phyloP scores from a whole-genome alignment of 2,888 invertebrate genomes.

The Omphaloscelis lunosa region DNA sequence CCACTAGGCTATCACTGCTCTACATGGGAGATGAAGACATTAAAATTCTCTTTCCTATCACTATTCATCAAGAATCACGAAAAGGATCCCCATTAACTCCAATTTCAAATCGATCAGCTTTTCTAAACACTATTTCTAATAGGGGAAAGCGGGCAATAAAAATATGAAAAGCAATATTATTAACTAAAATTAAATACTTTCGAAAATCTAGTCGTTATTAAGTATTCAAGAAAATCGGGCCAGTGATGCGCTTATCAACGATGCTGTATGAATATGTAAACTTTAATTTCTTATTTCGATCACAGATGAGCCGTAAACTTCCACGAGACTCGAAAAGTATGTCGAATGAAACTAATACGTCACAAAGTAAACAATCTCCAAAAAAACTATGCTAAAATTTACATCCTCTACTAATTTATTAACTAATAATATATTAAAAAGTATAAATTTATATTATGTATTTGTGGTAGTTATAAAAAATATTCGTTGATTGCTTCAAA shows the following conservation, averaged over 20 bases:
- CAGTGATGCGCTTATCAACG: slow-evolving; percentile 49
- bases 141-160: slow-evolving; percentile 63
- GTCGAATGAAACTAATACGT: slow-evolving; percentile 50
- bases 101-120: slow-evolving; percentile 31
- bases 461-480: slow-evolving; percentile 27
- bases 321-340: slow-evolving; percentile 30
- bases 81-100: slow-evolving; percentile 40
- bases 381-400: slow-evolving; percentile 64
- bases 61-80: slow-evolving; percentile 12
- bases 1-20: too few species aligned
- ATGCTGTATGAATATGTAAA: slow-evolving; percentile 53
- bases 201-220: slow-evolving; percentile 54
- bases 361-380: slow-evolving; percentile 29
- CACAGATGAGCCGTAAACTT: slow-evolving; percentile 43
- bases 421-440: slow-evolving; percentile 42
- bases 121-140: slow-evolving; percentile 50
- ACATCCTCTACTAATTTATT: slow-evolving; percentile 57
- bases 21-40: neutral
- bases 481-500: slow-evolving; percentile 43
- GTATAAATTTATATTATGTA: slow-evolving; percentile 28
- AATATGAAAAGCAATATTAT: slow-evolving; percentile 53
- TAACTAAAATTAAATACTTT: slow-evolving; percentile 61
- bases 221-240: slow-evolving; percentile 60
- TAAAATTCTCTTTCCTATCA: slow-evolving; percentile 7
- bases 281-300: slow-evolving; percentile 43